Percentiles rank a stretch among this genome's conserved stretches.
phyloP scores from a whole-genome alignment of 1,140 invertebrate species.

The Ruditapes philippinarum region DNA sequence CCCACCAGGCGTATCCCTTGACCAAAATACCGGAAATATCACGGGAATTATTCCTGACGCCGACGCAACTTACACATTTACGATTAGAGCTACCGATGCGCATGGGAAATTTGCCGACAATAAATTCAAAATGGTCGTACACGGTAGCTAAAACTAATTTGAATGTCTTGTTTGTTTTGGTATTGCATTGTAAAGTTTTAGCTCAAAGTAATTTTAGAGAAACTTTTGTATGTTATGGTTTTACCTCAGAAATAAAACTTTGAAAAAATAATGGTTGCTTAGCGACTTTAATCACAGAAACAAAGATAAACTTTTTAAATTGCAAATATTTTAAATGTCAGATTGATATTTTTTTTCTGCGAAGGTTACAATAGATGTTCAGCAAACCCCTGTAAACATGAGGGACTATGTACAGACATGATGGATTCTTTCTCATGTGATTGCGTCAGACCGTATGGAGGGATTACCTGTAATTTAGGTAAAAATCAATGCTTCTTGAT shows the following conservation, averaged over 20 bases:
- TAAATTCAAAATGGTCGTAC: slow-evolving; percentile 67
- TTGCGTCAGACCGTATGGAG: slow-evolving; percentile 67
- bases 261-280: too few relatives aligned
- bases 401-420: slow-evolving; percentile 66
- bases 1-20: slow-evolving; percentile 67
- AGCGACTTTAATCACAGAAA: too few relatives aligned
- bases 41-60: slow-evolving; percentile 69
- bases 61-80: slow-evolving; percentile 70
- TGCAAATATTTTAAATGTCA: too few relatives aligned
- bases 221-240: too few relatives aligned
- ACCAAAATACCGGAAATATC: slow-evolving; percentile 51
- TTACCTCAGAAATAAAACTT: too few relatives aligned
- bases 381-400: slow-evolving; percentile 59
- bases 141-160: slow-evolving; percentile 61
- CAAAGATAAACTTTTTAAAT: too few relatives aligned
- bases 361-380: slow-evolving; percentile 50
- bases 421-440: slow-evolving; percentile 55
- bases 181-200: too few relatives aligned
- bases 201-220: too few relatives aligned
- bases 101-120: slow-evolving; percentile 72
- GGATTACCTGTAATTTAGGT: slow-evolving; percentile 62
- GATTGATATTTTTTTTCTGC: too few relatives aligned
- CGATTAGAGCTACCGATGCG: slow-evolving; percentile 67
- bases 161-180: too few relatives aligned
- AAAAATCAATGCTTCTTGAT: too few relatives aligned